phyloP scores from a whole-genome alignment of 2,113 vertebrate species.

The Opisthocomus hoazin region DNA sequence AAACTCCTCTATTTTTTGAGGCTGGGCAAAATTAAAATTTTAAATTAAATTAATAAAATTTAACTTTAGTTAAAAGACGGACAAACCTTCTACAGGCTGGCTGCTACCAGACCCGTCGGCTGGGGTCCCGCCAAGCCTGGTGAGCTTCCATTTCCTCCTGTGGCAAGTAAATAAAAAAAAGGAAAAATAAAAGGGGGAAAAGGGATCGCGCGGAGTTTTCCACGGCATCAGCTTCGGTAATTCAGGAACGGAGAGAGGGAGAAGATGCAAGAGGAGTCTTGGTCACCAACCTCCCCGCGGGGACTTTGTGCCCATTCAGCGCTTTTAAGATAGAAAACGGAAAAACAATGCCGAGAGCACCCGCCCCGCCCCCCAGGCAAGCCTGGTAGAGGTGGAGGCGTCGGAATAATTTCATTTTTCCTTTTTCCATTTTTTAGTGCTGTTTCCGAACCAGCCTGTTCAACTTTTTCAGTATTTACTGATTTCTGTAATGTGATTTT shows the following conservation, averaged over 20 bases:
- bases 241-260: too few relatives aligned
- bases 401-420: neutral
- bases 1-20: neutral
- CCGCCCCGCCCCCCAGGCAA: neutral
- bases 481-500: neutral
- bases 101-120: rapidly evolving
- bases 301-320: neutral
- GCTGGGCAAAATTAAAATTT: too few relatives aligned
- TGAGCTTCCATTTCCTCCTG: neutral
- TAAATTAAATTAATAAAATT: too few relatives aligned
- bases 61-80: too few relatives aligned
- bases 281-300: neutral
- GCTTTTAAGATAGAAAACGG: neutral
- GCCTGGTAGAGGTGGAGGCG: too few relatives aligned
- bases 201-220: neutral
- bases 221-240: too few relatives aligned
- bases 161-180: neutral
- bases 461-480: neutral
- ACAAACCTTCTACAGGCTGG: too few relatives aligned
- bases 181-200: neutral
- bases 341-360: neutral
- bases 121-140: too few relatives aligned
- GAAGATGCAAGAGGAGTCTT: neutral
- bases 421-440: neutral
- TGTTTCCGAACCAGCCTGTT: neutral